Base-by-base conservation (phyloP, 37 sponge, comb jelly and placozoan species). In the Amphimedon queenslandica region DNA sequence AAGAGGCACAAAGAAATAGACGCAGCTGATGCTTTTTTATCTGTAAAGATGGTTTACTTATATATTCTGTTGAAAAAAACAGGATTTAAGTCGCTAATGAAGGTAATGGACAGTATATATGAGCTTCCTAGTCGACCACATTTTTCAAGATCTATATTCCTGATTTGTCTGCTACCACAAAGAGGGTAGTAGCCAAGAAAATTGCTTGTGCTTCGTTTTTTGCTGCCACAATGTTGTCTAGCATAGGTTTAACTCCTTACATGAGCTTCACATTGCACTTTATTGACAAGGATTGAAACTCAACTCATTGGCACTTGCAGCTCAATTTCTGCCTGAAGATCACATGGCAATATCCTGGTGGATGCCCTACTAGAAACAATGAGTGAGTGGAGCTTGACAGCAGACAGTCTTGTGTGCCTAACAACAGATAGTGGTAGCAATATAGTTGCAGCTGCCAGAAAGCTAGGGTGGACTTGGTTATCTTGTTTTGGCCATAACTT, bases 171-270 rank as follows among this genome's bases (percentile, higher is more conserved):
- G 80, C 31, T 34, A 40, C 65, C 43, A 70, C 70, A 3, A 70
- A 40, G 33, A 60, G 16, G 38, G 28, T 5, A 31, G 72, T 80
- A 23, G 57, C 40, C 34, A 4, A 60, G 28, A 20, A 80, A 31
- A n/a, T 71, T 8, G 34, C 16, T 3, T n/a, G 25, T 42, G 55
- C 33, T 33, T 24, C 40, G 23, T 63, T 64, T 23, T 71, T 80
- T 58, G 58, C 80, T 28, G 64, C 53, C 23, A 77, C 78, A 67
- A 47, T 77, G 37, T 77, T 58, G 78, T 77, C 78, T 4, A 51
- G 78, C 24, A 25, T 56, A 47, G 37, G 40, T 51, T 33, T 80
- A 63, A 31, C 27, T 3, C 80, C 63, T 27, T 71, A 80, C 34
- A 43, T 61, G 28, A 63, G 64, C 66, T 71, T 31, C 37, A 70